Base-by-base conservation (phyloP, 2,888 invertebrate species). In the Protodeltote pygarga region DNA sequence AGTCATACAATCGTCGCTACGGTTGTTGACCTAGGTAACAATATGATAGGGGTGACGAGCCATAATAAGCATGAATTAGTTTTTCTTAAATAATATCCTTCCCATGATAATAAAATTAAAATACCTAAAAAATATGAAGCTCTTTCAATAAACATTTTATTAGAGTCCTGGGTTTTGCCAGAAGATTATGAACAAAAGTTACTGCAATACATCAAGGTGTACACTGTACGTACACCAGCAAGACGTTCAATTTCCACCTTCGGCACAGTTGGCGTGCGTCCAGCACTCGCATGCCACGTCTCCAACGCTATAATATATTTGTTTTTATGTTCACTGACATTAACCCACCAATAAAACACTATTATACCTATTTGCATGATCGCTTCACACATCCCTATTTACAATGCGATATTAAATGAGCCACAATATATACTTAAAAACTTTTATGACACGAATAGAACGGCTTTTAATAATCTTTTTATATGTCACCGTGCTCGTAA, bases 231-330 rank as follows among this genome's bases (percentile, higher is more conserved):
- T 21, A n/a, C 28, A 10, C 34, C 6, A 1, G 10, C 14, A 24
- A 38, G n/a, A 25, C 24, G 14, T 55, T 39, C 54, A 39, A 46
- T 58, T 53, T 50, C 66, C 76, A 78, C 79, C 76, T 79, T 59
- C 68, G 73, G 42, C 78, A 65, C 74, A 77, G 64, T 77, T 81
- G 81, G 81, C 77, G 17, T 3, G n/a, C 17, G 16, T 72, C 81
- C 81, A 80, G 60, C 51, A 24, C 27, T 8, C 20, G 25, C 35
- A 13, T 3, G 13, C 34, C 50, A 20, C 29, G 15, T 14, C 16
- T 28, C 29, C 5, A 4, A 14, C 32, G 19, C 34, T 35, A 10
- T 23, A 13, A 25, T n/a, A 28, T 28, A 37, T 37, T 28, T n/a
- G 40, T 53, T 38, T 29, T 21, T 20, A 28, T n/a, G 19, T 25